Evolutionary conservation across 2,113 vertebrate genomes (phyloP).

Genomic region (Chrysochloris asiatica): DNA sequence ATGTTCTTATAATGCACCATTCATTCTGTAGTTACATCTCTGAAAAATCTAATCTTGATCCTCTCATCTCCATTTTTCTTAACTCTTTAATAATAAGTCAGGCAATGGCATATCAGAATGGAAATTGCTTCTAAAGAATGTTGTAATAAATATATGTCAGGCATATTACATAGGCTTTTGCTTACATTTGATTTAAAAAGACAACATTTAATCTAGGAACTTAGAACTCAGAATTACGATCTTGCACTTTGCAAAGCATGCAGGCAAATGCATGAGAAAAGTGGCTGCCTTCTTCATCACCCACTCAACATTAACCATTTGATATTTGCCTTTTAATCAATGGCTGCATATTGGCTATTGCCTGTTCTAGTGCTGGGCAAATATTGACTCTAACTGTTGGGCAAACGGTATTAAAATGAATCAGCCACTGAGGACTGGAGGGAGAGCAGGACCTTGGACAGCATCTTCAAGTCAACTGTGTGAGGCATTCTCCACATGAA

Average conservation of each 20-base stretch:
- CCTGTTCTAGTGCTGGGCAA: background rate
- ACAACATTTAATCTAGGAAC: slow-evolving; percentile 66
- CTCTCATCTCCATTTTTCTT: slow-evolving; percentile 61
- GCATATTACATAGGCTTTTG: slow-evolving; percentile 60
- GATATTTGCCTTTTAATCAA: background rate
- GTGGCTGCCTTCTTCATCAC: accelerated
- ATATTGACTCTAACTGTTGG: background rate
- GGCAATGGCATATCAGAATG: slow-evolving; percentile 31
- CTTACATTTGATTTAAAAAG: slow-evolving; percentile 78
- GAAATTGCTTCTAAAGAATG: slow-evolving; percentile 66
- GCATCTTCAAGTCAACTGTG: accelerated
- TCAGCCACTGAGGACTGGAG: background rate
- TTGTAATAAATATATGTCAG: slow-evolving; percentile 70
- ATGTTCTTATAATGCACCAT: slow-evolving; percentile 34
- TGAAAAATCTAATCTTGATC: slow-evolving; percentile 54
- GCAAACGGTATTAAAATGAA: background rate
- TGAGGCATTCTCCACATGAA: accelerated
- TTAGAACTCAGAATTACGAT: background rate
- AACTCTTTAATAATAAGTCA: slow-evolving; percentile 65
- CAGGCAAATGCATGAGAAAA: background rate
- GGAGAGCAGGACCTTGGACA: background rate
- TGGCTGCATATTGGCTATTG: accelerated
- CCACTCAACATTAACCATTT: background rate
- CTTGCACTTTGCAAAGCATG: background rate
- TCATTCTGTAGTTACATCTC: slow-evolving; percentile 53